A percentile compares a stretch with the other conserved stretches of the same genome.
These are phyloP conservation scores for Brachypalpus laphriformis DNA, from an alignment of 2,888 invertebrate genomes.

Conservation along the genomic window DNA sequence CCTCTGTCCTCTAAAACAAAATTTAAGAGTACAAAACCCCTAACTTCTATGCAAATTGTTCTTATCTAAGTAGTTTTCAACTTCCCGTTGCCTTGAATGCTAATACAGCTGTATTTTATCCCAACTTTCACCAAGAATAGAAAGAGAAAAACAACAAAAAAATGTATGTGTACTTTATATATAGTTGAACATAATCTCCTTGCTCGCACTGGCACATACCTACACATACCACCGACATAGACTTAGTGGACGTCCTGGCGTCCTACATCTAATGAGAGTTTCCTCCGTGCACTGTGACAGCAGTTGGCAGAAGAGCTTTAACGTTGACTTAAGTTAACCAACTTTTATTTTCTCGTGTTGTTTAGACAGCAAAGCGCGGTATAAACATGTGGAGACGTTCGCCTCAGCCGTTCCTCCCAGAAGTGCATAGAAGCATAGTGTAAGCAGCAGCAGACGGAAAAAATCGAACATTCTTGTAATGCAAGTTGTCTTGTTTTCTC, in stretches of 20 bases:
- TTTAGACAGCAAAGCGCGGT: conserved; percentile 30
- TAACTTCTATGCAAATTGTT: conserved; percentile 70
- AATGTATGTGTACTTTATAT: not conserved
- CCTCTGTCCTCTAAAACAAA: conserved; percentile 27
- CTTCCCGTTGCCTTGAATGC: conserved; percentile 46
- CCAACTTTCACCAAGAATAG: conserved; percentile 36
- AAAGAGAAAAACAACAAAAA: conserved; percentile 17
- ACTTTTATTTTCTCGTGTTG: conserved; percentile 56
- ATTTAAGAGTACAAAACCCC: conserved; percentile 50
- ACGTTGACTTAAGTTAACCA: conserved; percentile 70
- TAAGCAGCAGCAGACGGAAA: not conserved
- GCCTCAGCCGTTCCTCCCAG: not conserved
- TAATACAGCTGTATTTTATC: conserved; percentile 52
- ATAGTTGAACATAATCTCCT: conserved; percentile 42
- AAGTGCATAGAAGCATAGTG: not conserved
- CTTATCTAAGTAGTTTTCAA: conserved; percentile 69
- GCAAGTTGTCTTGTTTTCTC: conserved; percentile 27
- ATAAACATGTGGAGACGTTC: conserved; percentile 62
- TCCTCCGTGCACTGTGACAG: conserved; percentile 61
- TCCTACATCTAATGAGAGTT: conserved; percentile 65
- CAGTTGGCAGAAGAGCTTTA: conserved; percentile 65
- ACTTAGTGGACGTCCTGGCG: conserved; percentile 43
- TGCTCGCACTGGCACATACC: conserved; percentile 28
- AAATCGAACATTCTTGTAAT: conserved; percentile 40
- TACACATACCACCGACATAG: conserved; percentile 1